Percentiles rank a stretch among this genome's conserved stretches.
These are phyloP conservation scores for Oscheius sp. DNA, from an alignment of 2,888 invertebrate species.

Conservation along the genomic window DNA sequence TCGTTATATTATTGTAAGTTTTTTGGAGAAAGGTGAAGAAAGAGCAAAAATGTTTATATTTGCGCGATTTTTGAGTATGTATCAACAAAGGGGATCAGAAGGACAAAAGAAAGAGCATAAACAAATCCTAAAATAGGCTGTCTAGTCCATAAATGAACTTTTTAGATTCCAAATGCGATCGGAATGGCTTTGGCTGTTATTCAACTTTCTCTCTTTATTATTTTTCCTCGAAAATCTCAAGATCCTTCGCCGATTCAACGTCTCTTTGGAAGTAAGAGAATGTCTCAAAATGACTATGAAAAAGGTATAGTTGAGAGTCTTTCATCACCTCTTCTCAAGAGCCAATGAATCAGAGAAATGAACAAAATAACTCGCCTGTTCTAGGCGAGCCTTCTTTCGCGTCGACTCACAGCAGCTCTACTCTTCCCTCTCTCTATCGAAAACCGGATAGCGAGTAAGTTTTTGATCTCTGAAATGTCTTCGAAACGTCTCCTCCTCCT, in stretches of 20 bases:
- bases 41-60: too few relatives aligned
- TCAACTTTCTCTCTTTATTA: slow-evolving; percentile 81
- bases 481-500: too few relatives aligned
- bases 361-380: slow-evolving; percentile 14
- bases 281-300: neutral
- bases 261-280: neutral
- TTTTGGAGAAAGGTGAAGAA: too few relatives aligned
- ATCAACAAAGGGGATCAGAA: too few relatives aligned
- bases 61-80: too few relatives aligned
- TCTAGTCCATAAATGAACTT: slow-evolving; percentile 57
- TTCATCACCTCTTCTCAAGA: slow-evolving; percentile 4
- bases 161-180: slow-evolving; percentile 82
- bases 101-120: too few relatives aligned
- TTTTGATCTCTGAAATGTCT: too few relatives aligned
- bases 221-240: slow-evolving; percentile 75
- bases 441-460: neutral
- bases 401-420: neutral
- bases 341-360: neutral
- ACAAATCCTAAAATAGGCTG: too few relatives aligned
- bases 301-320: slow-evolving; percentile 1
- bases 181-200: slow-evolving; percentile 80
- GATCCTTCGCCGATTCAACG: slow-evolving; percentile 23
- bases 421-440: neutral
- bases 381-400: neutral
- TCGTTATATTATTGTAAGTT: slow-evolving; percentile 80